A percentile compares a stretch with the other conserved stretches of the same genome.
Evolutionary conservation across 2,888 invertebrate genomes (phyloP).

Genomic region (Leptopilina syphax): DNA sequence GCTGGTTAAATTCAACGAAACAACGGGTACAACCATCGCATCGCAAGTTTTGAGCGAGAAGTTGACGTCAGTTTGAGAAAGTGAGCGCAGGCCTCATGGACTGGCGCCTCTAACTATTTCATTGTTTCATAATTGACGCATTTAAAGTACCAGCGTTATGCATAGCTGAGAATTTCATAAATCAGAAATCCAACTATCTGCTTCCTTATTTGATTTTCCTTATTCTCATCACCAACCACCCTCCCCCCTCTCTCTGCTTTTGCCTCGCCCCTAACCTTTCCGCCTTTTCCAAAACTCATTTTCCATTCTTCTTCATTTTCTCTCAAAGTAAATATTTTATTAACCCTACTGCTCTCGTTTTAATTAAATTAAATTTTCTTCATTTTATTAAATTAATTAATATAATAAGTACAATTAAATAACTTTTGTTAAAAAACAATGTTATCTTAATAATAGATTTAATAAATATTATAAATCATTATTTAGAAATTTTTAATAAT

Average conservation of each 20-base stretch:
- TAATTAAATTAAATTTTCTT: no score
- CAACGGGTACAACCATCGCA: constrained; percentile 61
- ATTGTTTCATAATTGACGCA: constrained; percentile 75
- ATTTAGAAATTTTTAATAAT: no score
- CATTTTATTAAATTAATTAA: no score
- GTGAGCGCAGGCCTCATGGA: constrained; percentile 58
- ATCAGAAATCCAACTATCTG: constrained; percentile 18
- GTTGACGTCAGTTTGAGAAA: constrained; percentile 70
- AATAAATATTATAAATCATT: no score
- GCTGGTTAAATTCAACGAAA: constrained; percentile 73
- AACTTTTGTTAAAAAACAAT: no score
- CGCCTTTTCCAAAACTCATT: no score
- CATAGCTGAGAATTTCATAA: constrained; percentile 52
- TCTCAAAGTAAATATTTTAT: background rate
- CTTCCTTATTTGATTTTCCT: constrained; percentile 21
- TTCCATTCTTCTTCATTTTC: constrained; percentile 7
- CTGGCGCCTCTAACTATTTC: constrained; percentile 69
- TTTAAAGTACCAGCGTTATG: constrained; percentile 68
- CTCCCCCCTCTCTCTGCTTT: background rate
- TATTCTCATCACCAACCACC: background rate
- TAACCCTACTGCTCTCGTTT: no score
- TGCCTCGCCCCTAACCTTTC: no score
- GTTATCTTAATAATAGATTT: no score
- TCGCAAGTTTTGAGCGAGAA: constrained; percentile 68
- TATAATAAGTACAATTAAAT: no score